Percentiles rank a stretch among this genome's conserved stretches.
phyloP scores from a whole-genome alignment of 2,797 vertebrate species.

The Uromys caudimaculatus region DNA sequence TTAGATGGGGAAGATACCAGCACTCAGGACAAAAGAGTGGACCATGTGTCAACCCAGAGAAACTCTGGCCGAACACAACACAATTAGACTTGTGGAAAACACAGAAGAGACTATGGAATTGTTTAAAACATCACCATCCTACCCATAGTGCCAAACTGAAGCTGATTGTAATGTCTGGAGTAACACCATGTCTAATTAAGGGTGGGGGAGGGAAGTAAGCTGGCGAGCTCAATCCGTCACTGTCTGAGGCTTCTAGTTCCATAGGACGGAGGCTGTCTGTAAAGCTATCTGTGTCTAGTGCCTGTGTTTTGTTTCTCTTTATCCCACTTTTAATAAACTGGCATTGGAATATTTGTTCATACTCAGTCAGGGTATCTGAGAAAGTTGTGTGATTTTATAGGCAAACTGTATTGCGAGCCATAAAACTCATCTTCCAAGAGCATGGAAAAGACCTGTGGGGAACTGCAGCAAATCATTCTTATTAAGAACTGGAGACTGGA shows the following conservation, averaged over 20 bases:
- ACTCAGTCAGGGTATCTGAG: constrained; percentile 22
- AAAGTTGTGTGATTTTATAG: neutral
- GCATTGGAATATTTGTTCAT: constrained; percentile 44
- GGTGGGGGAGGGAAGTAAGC: neutral
- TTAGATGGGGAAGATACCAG: neutral
- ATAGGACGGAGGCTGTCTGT: neutral
- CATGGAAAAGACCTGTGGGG: neutral
- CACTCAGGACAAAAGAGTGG: neutral
- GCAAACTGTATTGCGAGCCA: neutral
- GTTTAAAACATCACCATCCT: too few relatives aligned
- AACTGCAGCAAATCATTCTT: neutral
- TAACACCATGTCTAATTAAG: neutral
- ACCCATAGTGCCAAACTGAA: neutral
- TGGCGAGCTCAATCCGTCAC: neutral
- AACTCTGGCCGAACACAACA: neutral
- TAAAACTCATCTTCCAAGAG: neutral
- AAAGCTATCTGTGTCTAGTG: constrained; percentile 16
- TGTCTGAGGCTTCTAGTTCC: neutral
- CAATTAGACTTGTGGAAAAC: neutral
- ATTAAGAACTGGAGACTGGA: neutral
- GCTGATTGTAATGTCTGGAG: neutral
- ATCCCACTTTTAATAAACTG: constrained; percentile 41
- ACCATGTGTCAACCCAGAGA: neutral
- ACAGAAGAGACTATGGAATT: neutral
- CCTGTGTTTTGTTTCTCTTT: constrained; percentile 43